A percentile compares a stretch with the other conserved stretches of the same genome.
Evolutionary conservation across 2,888 invertebrate species (phyloP).

Genomic region (Maniola hyperantus): DNA sequence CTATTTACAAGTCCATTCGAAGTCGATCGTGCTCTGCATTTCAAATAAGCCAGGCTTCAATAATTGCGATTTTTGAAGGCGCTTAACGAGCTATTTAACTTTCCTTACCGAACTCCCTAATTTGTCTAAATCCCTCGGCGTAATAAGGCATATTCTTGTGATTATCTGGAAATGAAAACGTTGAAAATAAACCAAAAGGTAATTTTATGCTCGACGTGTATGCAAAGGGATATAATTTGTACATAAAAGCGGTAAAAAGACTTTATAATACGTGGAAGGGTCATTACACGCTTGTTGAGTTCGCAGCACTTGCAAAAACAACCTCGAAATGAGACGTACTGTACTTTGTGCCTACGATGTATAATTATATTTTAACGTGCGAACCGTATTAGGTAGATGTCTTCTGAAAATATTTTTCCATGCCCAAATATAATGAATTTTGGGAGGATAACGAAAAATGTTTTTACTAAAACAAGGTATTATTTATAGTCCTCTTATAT

Average conservation of each 20-base stretch:
- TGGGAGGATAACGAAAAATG: not conserved
- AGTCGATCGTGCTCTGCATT: slow-evolving; percentile 40
- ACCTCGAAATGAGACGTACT: slow-evolving; percentile 54
- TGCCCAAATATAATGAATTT: slow-evolving; percentile 16
- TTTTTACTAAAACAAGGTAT: slow-evolving; percentile 1
- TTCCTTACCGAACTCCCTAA: slow-evolving; percentile 34
- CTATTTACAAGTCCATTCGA: slow-evolving; percentile 43
- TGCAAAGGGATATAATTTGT: slow-evolving; percentile 69
- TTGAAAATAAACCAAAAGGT: slow-evolving; percentile 57
- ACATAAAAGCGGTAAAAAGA: slow-evolving; percentile 66
- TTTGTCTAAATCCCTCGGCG: slow-evolving; percentile 41
- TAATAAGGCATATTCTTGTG: slow-evolving; percentile 41
- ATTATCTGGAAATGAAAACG: slow-evolving; percentile 48
- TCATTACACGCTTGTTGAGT: slow-evolving; percentile 73
- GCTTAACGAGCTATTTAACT: slow-evolving; percentile 49
- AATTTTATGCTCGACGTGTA: slow-evolving; percentile 65
- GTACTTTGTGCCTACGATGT: slow-evolving; percentile 39
- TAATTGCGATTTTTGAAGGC: slow-evolving; percentile 39
- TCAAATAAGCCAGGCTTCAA: slow-evolving; percentile 43
- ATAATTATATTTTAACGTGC: slow-evolving; percentile 38
- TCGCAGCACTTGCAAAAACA: slow-evolving; percentile 70
- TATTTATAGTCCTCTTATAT: not conserved
- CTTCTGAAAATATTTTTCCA: slow-evolving; percentile 27
- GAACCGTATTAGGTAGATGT: slow-evolving; percentile 30
- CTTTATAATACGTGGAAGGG: slow-evolving; percentile 72